Evolutionary conservation across 1,140 invertebrate species (phyloP), one percentile per base, ranked within the genome.

Genomic region (Neodiprion fabricii): DNA sequence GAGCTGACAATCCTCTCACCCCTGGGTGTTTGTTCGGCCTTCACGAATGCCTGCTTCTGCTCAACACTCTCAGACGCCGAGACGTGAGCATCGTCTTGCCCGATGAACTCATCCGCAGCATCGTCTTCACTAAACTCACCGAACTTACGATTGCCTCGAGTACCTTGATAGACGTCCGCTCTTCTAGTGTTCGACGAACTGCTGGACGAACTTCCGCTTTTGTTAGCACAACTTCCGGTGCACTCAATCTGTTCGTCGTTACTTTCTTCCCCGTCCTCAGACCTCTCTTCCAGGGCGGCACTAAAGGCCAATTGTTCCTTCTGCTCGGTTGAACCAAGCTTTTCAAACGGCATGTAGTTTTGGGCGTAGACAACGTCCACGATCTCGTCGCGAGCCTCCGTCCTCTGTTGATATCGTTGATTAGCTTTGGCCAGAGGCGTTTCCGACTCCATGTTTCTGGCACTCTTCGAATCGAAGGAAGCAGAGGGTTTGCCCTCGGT

Each of bases 61-160:
- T 79, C 78, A 1, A 74, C 48, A 40, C 49, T 76, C 71, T 79
- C 75, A 0, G 80, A 78, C 0, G 78, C 76, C 0, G 78, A 76
- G 3, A 70, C 70, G 21, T 78, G 48, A 73, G 65, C 49, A 7
- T 69, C 9, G 28, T 9, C 14, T 14, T 75, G 21, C 23, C 49
- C 47, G 48, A 40, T 5, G 28, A 40, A 40, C 28, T 40, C 5
- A 40, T 40, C 28, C 28, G 1, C 28, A 61, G 53, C 53, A 14
- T 61, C 53, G 11, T 61, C 11, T 61, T 61, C 53, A 14, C 4
- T 9, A 7, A 61, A 61, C 53, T 61, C 53, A 17, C 53, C 53
- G n/a, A 14, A 61, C 53, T 61, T 61, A 4, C 53, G 53, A 61
- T 61, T 61, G n/a, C 11, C 53, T 61, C 53, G 11, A 12, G 9